Evolutionary conservation across 1,140 invertebrate species (phyloP), one percentile per base, ranked within the genome.

Genomic region (Cheumatopsyche charites): DNA sequence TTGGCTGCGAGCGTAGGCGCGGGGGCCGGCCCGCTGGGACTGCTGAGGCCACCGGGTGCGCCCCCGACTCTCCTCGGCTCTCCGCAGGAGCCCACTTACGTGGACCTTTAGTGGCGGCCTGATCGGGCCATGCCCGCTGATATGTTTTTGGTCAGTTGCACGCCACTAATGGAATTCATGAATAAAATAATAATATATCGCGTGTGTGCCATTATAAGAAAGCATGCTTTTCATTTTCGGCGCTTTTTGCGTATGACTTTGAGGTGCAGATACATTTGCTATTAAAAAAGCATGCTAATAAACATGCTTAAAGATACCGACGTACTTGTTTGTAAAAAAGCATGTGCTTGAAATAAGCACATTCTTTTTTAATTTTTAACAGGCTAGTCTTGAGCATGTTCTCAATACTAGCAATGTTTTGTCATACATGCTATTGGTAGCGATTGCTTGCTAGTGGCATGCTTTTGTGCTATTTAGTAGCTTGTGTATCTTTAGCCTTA

Each of bases 51-150:
- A 82, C 79, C 78, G 80, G 70, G 79, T 83, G 77, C 79, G 82
- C 76, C 84, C 80, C 78, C 86, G 78, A 81, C 81, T 81, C 84
- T 82, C 78, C 84, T 83, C 81, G 88, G 92, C 82, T 93, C 92
- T 79, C 91, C 92, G 77, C 92, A 94, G 85, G 92, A 93, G 87
- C 92, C 92, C 74, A 94, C 93, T 79, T 95, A 95, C 88, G 93
- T 95, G 82, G 94, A 94, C 90, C 92, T 94, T 88, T 94, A 93
- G 90, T 89, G 88, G 88, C 88, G 86, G 86, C 87, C 87, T 82
- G 66, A 83, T 85, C 85, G 86, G 86, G 87, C 86, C 86, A 86
- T 88, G 87, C 87, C 67, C 36, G 47, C 63, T 62, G 55, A 69
- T 42, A 62, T 55, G 23, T 25, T 66, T 72, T 45, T 69, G 74